Base-by-base conservation (phyloP, 2,888 invertebrate species). In the Blera fallax region DNA sequence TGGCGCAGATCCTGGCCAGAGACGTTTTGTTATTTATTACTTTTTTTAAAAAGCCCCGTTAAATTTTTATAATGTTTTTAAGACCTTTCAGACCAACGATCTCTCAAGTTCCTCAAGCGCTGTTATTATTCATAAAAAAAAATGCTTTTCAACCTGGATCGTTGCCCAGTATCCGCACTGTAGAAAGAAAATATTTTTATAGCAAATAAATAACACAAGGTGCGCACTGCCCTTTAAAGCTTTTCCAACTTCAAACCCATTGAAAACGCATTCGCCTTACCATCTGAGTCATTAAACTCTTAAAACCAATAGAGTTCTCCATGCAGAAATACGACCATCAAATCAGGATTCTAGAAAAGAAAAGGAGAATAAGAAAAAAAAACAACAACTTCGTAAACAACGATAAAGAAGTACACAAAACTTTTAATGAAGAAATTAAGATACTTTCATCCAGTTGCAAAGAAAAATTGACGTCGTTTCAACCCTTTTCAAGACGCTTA, bases 371-470 rank as follows among this genome's bases (percentile, higher is more conserved):
- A 21, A 34, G 3, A n/a, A 7, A 27, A 37, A 43, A 37, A 40
- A 48, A 34, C 16, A 16, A 37, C 24, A 50, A 58, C 40, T 50
- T 58, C 48, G 10, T 14, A 43, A 77, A 52, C 40, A 72, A 43
- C 64, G 32, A 77, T 69, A 76, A 69, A 82, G 29, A 56, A 40
- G 27, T 29, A 69, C 62, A 65, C 48, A 50, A 62, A 73, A 74
- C 62, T 79, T 83, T 83, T 83, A 78, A 79, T 83, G 83, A 69
- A 73, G 32, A 52, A 79, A 83, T 83, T 79, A 83, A 79, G 79
- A 48, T 79, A 81, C 60, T 54, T 45, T 40, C 34, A 48, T 83
- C 27, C 67, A 72, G 70, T 60, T 77, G 37, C 27, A n/a, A 79
- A 67, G 79, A 83, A 83, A 83, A 64, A 83, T 79, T 72, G 73